A percentile compares a stretch with the other conserved stretches of the same genome.
Evolutionary conservation across 2,888 invertebrate species (phyloP).

Genomic region (Drosophila rellima): DNA sequence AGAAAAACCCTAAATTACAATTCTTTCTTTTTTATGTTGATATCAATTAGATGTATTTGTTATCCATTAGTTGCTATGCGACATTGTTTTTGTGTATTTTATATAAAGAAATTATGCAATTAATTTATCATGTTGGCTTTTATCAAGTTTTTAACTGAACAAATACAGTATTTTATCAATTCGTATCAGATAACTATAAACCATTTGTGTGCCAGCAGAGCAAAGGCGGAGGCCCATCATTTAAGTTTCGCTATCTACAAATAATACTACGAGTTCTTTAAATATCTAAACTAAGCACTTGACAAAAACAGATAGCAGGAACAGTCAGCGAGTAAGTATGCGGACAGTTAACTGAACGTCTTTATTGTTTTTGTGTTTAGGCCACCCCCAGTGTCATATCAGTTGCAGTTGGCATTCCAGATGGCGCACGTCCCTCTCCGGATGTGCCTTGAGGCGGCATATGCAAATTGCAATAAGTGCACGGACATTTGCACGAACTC

Average conservation of each 20-base stretch:
- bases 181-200: constrained; percentile 42
- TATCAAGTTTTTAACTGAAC: constrained; percentile 29
- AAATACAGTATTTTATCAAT: constrained; percentile 47
- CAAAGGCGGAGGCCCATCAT: constrained; percentile 27
- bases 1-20: background rate
- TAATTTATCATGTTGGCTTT: constrained; percentile 41
- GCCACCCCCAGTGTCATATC: background rate
- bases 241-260: constrained; percentile 41
- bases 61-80: constrained; percentile 26
- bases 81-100: background rate
- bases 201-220: constrained; percentile 31
- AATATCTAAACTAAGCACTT: constrained; percentile 35
- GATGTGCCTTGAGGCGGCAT: constrained; percentile 48
- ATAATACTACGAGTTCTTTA: constrained; percentile 8
- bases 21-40: background rate
- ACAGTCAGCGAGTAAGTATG: constrained; percentile 37
- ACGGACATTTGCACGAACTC: constrained; percentile 59
- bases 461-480: constrained; percentile 69
- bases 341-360: background rate
- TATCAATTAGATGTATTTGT: background rate
- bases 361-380: background rate
- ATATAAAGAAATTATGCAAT: constrained; percentile 22
- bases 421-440: constrained; percentile 28
- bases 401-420: constrained; percentile 25
- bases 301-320: constrained; percentile 23